Evolutionary conservation across 2,888 invertebrate genomes (phyloP).

Genomic region (Macrophya annulata): DNA sequence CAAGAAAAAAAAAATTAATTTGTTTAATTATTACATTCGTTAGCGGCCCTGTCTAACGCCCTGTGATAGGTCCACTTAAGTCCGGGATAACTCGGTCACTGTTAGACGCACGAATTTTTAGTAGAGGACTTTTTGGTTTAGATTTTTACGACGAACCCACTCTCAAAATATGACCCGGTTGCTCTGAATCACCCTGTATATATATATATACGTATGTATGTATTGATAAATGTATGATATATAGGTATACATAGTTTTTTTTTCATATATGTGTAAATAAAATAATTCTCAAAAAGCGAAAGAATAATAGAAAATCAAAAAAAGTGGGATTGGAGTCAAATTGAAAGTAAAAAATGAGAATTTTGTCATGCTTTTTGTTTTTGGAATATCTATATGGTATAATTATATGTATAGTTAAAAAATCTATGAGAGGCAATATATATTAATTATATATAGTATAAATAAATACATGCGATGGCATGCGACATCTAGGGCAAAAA

Average conservation of each 20-base stretch:
- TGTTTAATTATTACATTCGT: no score
- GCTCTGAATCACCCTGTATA: no score
- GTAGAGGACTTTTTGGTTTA: no score
- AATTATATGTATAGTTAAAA: background rate
- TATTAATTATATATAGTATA: background rate
- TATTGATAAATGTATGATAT: background rate
- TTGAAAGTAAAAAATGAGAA: background rate
- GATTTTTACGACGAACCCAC: no score
- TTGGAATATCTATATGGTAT: background rate
- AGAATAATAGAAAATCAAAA: background rate
- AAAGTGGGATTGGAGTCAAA: background rate
- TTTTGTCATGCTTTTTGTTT: constrained; percentile 52
- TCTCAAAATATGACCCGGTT: no score
- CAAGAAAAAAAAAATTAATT: no score
- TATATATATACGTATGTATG: background rate
- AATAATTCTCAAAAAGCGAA: background rate
- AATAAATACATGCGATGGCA: constrained; percentile 23
- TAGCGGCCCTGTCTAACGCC: no score
- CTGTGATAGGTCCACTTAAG: no score
- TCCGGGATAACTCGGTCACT: no score
- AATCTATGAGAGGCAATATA: constrained; percentile 16
- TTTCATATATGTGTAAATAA: no score
- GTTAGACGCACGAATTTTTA: no score
- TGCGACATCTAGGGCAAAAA: constrained; percentile 50
- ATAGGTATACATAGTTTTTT: no score